phyloP scores from a whole-genome alignment of 2,113 vertebrate species.

The Equus przewalskii region DNA sequence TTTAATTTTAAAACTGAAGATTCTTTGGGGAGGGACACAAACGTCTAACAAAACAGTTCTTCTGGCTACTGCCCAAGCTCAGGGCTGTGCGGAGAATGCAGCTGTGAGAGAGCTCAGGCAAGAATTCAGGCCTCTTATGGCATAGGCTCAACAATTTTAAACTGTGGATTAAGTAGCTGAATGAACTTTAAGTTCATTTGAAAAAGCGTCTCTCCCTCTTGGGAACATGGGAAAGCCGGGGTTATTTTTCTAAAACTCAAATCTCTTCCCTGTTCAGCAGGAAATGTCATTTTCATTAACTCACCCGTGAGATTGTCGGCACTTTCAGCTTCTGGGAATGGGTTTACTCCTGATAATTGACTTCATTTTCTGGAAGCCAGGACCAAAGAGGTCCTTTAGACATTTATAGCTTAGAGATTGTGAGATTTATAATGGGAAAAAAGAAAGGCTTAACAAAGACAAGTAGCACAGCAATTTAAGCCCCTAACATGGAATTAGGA shows the following conservation, averaged over 20 bases:
- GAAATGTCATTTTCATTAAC: not conserved
- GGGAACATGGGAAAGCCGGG: not conserved
- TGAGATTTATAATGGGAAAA: not conserved
- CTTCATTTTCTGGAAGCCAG: not conserved
- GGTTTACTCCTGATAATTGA: conserved; percentile 8
- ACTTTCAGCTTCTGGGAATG: conserved; percentile 51
- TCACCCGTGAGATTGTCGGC: conserved; percentile 30
- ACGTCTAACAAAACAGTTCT: conserved; percentile 15
- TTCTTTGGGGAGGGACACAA: not conserved
- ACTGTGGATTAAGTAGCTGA: not conserved
- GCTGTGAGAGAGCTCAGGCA: not conserved
- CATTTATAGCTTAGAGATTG: conserved; percentile 26
- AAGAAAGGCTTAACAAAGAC: not conserved
- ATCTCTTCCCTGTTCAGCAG: not conserved
- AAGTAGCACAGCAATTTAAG: not conserved
- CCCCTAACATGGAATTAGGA: not conserved
- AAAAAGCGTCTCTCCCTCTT: not conserved
- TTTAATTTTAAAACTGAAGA: conserved; percentile 70
- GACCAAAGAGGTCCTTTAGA: not conserved
- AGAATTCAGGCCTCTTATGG: not conserved
- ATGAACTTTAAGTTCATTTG: not conserved
- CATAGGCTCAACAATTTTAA: not conserved
- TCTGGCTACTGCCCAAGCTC: not conserved
- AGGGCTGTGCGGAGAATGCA: not conserved
- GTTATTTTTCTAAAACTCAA: conserved; percentile 50